These are phyloP conservation scores for Synanthedon andrenaeformis DNA, from an alignment of 2,888 invertebrate genomes.

Conservation along the genomic window DNA sequence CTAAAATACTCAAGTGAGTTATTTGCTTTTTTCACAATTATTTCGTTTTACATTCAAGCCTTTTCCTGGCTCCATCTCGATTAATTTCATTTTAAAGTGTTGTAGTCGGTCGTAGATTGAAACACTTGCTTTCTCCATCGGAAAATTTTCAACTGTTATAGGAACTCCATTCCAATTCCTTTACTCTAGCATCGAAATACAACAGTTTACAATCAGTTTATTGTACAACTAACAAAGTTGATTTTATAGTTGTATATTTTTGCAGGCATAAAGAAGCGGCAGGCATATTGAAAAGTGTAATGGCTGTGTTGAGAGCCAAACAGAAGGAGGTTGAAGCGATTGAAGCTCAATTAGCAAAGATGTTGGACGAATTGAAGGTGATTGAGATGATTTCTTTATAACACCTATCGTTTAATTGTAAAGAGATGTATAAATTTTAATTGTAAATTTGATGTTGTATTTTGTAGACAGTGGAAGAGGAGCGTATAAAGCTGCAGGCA, in stretches of 20 bases:
- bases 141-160: too few species aligned
- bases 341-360: slow-evolving; percentile 80
- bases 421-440: background rate
- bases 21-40: background rate
- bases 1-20: slow-evolving; percentile 82
- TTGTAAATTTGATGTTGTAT: background rate
- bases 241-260: too few species aligned
- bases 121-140: too few species aligned
- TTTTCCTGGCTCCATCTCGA: background rate
- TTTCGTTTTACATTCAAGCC: slow-evolving; percentile 7
- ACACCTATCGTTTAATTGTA: background rate
- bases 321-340: slow-evolving; percentile 86
- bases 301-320: slow-evolving; percentile 81
- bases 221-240: too few species aligned
- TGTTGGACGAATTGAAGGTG: slow-evolving; percentile 79
- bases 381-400: background rate
- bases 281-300: slow-evolving; percentile 78
- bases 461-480: slow-evolving; percentile 73
- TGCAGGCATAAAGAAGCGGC: slow-evolving; percentile 82
- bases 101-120: too few species aligned
- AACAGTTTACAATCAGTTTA: too few species aligned
- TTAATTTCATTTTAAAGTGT: background rate
- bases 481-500: slow-evolving; percentile 80
- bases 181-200: too few species aligned
- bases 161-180: too few species aligned